phyloP scores from a whole-genome alignment of 64 coral and sea anemone genomes.

The Montipora foliosa region DNA sequence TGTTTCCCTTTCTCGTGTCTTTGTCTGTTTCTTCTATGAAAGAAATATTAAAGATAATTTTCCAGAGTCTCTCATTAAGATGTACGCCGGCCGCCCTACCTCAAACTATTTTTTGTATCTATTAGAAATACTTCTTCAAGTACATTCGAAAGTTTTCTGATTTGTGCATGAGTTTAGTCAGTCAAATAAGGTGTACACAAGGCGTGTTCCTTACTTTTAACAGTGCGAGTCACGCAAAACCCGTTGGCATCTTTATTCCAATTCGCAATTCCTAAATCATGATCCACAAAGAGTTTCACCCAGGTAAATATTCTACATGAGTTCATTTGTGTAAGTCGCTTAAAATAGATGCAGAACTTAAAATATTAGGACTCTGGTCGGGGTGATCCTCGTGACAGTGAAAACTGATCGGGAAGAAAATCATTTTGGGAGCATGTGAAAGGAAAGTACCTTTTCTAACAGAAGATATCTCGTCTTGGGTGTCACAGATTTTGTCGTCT shows the following conservation, averaged over 20 bases:
- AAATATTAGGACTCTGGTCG: not conserved
- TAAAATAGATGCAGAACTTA: conserved; percentile 3
- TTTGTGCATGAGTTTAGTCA: not conserved
- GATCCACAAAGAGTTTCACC: not conserved
- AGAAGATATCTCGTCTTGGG: conserved; percentile 35
- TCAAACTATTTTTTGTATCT: not conserved
- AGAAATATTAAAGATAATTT: conserved; percentile 35
- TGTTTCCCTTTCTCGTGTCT: conserved; percentile 70
- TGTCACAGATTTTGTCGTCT: conserved; percentile 76
- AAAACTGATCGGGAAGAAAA: not conserved
- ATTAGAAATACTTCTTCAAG: too few relatives aligned
- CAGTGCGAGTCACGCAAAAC: not conserved
- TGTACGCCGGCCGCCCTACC: too few relatives aligned
- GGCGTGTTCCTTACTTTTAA: not conserved
- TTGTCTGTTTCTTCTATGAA: conserved; percentile 67
- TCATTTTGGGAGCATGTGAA: conserved; percentile 9
- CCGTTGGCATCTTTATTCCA: not conserved
- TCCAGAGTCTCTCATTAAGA: conserved; percentile 10
- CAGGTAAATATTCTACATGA: not conserved
- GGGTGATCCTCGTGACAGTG: not conserved
- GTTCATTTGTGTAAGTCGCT: not conserved
- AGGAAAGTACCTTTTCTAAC: conserved; percentile 10
- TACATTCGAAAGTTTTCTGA: too few relatives aligned
- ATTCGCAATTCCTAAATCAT: not conserved
- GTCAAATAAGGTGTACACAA: conserved; percentile 8